Evolutionary conservation across 2,797 vertebrate species (phyloP).

Genomic region (Gallinago solitaria): DNA sequence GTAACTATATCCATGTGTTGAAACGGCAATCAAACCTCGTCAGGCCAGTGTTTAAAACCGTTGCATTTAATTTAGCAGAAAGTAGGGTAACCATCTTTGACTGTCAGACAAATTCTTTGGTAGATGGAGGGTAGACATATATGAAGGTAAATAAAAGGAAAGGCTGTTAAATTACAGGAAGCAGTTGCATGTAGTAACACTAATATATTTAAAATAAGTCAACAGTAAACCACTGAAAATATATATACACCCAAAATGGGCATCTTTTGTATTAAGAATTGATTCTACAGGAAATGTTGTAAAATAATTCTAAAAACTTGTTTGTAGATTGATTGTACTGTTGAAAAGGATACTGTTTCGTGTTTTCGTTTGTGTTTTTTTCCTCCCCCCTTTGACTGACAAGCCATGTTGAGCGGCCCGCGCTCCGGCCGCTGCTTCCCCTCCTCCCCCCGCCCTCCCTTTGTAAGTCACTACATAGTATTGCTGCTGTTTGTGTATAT

Average conservation of each 20-base stretch:
- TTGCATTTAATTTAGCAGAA: slow-evolving; percentile 76
- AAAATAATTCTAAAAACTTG: slow-evolving; percentile 92
- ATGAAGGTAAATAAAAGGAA: slow-evolving; percentile 78
- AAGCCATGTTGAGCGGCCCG: slow-evolving; percentile 80
- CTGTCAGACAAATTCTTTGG: slow-evolving; percentile 70
- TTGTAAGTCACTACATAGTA: slow-evolving; percentile 84
- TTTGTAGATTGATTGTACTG: slow-evolving; percentile 93
- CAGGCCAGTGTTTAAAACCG: slow-evolving; percentile 80
- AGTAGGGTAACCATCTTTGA: slow-evolving; percentile 70
- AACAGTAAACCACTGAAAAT: slow-evolving; percentile 87
- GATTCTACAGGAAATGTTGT: slow-evolving; percentile 86
- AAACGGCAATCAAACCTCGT: slow-evolving; percentile 74
- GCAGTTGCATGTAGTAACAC: slow-evolving; percentile 85
- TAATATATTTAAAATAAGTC: slow-evolving; percentile 87
- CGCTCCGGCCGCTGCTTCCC: slow-evolving; percentile 70
- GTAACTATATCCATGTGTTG: slow-evolving; percentile 97
- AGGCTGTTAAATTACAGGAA: slow-evolving; percentile 78
- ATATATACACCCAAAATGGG: slow-evolving; percentile 83
- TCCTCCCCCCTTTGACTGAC: slow-evolving; percentile 75
- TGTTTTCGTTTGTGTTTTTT: slow-evolving; percentile 68
- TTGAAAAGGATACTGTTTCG: slow-evolving; percentile 77
- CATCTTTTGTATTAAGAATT: slow-evolving; percentile 92
- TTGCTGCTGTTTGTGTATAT: slow-evolving; percentile 87
- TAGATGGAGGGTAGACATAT: slow-evolving; percentile 65
- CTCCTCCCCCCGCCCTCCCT: slow-evolving; percentile 35